Evolutionary conservation across 2,113 vertebrate species (phyloP).

Genomic region (Syngnathoides biaculeatus): DNA sequence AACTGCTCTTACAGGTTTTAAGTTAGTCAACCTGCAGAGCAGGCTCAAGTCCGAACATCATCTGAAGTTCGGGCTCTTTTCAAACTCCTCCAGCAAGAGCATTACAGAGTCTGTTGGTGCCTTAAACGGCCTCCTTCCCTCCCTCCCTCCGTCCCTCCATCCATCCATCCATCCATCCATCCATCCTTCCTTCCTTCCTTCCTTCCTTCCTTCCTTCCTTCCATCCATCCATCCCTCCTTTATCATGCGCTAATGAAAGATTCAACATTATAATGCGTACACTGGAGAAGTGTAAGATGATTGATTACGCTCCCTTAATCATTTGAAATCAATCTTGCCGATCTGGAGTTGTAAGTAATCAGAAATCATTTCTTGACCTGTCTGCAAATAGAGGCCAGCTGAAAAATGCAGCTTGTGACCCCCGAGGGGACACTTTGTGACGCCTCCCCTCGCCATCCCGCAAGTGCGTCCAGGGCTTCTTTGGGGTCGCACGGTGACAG

Average conservation of each 20-base stretch:
- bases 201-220: no score
- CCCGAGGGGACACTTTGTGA: constrained; percentile 71
- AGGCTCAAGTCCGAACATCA: neutral
- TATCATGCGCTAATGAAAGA: neutral
- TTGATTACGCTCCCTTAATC: neutral
- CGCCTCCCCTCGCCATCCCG: constrained; percentile 75
- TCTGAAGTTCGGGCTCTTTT: neutral
- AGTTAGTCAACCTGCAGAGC: neutral
- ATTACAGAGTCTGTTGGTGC: neutral
- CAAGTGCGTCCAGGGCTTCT: constrained; percentile 76
- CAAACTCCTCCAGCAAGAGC: neutral
- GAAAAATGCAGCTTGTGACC: constrained; percentile 76
- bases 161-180: no score
- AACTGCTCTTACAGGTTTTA: neutral
- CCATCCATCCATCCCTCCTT: no score
- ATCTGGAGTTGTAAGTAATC: neutral
- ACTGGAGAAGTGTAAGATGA: neutral
- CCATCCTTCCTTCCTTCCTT: no score
- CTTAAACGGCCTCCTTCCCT: neutral
- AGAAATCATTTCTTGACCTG: constrained; percentile 41
- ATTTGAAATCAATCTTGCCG: neutral
- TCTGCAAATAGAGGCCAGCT: constrained; percentile 76
- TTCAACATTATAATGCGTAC: neutral
- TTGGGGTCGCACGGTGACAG: constrained; percentile 84
- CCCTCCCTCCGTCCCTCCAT: no score